Conservation (phyloP, 2,888 invertebrate genomes). For the Heliconius cydno region DNA sequence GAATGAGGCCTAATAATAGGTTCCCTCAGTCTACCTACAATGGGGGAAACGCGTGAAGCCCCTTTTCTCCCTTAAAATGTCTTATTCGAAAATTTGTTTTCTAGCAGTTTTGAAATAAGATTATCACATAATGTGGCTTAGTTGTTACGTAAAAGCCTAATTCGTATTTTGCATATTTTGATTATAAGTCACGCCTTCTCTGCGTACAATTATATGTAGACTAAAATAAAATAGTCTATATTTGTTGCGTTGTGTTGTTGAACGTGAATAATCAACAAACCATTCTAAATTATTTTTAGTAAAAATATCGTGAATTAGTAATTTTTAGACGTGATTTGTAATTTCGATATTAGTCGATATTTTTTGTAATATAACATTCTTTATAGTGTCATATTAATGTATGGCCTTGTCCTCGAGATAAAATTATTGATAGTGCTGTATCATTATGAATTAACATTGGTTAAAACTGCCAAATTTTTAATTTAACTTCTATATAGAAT, state of each 20-base stretch:
- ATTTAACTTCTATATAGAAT: too few species aligned
- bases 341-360: not conserved
- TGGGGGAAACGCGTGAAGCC: not conserved
- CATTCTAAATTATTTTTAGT: not conserved
- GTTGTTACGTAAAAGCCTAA: not conserved
- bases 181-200: conserved; percentile 4
- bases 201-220: conserved; percentile 2
- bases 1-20: not conserved
- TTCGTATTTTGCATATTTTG: not conserved
- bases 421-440: not conserved
- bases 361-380: not conserved
- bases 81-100: not conserved
- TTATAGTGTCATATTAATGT: not conserved
- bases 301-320: not conserved
- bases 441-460: too few species aligned
- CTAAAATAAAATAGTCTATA: not conserved
- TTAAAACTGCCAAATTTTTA: too few species aligned
- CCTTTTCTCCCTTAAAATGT: not conserved
- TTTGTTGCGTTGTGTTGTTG: not conserved
- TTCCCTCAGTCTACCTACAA: not conserved
- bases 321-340: too few species aligned
- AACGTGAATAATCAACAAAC: not conserved
- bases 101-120: not conserved
- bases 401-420: not conserved
- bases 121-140: not conserved